Evolutionary conservation across 2,888 invertebrate genomes (phyloP).

Genomic region (Lasioglossum vierecki): DNA sequence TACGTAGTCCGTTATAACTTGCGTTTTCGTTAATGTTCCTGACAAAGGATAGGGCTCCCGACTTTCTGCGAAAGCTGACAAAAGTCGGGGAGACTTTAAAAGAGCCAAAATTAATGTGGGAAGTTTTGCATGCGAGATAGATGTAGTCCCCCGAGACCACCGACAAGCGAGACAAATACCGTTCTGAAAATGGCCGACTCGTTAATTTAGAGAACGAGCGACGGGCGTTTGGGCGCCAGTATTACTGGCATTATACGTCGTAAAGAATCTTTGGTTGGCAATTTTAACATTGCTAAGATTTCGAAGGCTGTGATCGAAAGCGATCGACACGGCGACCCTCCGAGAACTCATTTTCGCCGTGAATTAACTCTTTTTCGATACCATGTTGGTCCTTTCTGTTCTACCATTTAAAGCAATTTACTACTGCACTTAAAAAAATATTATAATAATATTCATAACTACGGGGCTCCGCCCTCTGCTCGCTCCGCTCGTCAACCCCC

Average conservation of each 20-base stretch:
- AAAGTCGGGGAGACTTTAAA: conserved; percentile 40
- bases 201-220: conserved; percentile 24
- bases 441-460: background rate
- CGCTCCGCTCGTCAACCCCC: no score
- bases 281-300: background rate
- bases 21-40: conserved; percentile 65
- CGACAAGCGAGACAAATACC: conserved; percentile 26
- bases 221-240: background rate
- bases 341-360: background rate
- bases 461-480: no score
- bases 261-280: background rate
- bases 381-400: background rate
- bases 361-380: background rate
- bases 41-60: conserved; percentile 37
- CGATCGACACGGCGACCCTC: background rate
- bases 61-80: conserved; percentile 27
- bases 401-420: background rate
- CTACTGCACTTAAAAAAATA: background rate
- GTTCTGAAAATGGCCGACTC: conserved; percentile 29
- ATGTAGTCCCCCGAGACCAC: conserved; percentile 18
- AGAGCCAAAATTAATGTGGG: conserved; percentile 51
- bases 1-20: conserved; percentile 66
- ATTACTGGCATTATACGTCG: conserved; percentile 10
- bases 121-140: conserved; percentile 48
- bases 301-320: background rate